Base-by-base conservation (phyloP, 2,888 invertebrate species). In the Zygothrica quintamaculata region DNA sequence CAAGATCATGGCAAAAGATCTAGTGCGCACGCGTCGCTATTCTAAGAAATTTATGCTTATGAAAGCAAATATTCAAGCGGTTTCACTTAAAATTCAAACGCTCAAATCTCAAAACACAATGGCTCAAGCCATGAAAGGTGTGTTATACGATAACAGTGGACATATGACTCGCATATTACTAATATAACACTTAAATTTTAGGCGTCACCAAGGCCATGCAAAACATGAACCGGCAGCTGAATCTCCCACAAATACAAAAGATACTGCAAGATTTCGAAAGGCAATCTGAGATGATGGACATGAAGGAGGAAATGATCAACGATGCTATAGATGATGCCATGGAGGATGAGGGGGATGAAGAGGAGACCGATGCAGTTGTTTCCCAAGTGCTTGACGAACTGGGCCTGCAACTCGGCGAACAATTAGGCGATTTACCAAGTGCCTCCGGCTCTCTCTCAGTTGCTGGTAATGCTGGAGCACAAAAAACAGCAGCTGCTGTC, bases 281-380 rank as follows among this genome's bases (percentile, higher is more conserved):
- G 89, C 99, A 99, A 90, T 97, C 98, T 0, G 99, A 99, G 92
- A 98, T 99, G 53, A 99, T 99, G 99, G 99, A 99, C 90, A 99
- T 99, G 99, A 99, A 99, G 90, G 99, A 99, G 91, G 99, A 99
- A 92, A 98, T 99, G 94, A 99, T 99, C 95, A 98, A 97, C 90
- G 99, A 99, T 91, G 99, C 98, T 44, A 99, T 99, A 88, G 99
- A 99, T 91, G 99, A 99, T 92, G 99, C 99, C 0, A 98, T 99
- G 96, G 99, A 97, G 84, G 99, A 97, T 72, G 99, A 98, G 89
- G 98, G 95, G 40, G 99, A 99, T 90, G 98, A 99, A 90, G 98
- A 99, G 89, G 99, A 99, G 92, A 98, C 98, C 89, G 98, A 99
- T 92, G 97, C 97, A 46, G 95, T 99, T 80, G 98, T 99, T 26